These are phyloP conservation scores for Alcis repandata DNA, from an alignment of 2,888 invertebrate genomes.

Conservation along the genomic window DNA sequence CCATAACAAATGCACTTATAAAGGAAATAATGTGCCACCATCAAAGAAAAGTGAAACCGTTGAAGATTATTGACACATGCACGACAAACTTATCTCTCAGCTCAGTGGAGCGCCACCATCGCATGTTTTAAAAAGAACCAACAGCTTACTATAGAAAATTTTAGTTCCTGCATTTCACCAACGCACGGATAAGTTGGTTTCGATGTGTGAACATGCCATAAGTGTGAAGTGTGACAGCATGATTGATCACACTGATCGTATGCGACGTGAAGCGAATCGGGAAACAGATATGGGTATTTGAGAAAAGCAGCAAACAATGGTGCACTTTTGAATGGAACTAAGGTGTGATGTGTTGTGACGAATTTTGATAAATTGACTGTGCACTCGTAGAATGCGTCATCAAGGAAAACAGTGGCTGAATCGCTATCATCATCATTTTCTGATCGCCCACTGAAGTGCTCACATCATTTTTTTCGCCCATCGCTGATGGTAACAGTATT, in stretches of 20 bases:
- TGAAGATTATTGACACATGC: neutral
- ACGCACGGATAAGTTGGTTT: too few species aligned
- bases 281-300: conserved; percentile 17
- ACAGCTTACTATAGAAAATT: neutral
- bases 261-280: neutral
- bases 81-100: neutral
- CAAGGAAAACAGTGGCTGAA: too few species aligned
- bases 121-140: neutral
- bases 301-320: conserved; percentile 13
- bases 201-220: neutral
- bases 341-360: conserved; percentile 3
- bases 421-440: too few species aligned
- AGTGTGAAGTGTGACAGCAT: neutral
- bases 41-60: conserved; percentile 16
- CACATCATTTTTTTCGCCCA: too few species aligned
- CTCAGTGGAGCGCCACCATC: neutral
- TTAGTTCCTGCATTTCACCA: neutral
- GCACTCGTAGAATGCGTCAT: too few species aligned
- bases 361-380: neutral
- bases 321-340: neutral
- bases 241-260: neutral
- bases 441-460: too few species aligned
- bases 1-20: neutral
- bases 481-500: too few species aligned
- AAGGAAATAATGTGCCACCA: neutral